phyloP scores from a whole-genome alignment of 2,797 vertebrate genomes.

The Pseudochirops corinnae region DNA sequence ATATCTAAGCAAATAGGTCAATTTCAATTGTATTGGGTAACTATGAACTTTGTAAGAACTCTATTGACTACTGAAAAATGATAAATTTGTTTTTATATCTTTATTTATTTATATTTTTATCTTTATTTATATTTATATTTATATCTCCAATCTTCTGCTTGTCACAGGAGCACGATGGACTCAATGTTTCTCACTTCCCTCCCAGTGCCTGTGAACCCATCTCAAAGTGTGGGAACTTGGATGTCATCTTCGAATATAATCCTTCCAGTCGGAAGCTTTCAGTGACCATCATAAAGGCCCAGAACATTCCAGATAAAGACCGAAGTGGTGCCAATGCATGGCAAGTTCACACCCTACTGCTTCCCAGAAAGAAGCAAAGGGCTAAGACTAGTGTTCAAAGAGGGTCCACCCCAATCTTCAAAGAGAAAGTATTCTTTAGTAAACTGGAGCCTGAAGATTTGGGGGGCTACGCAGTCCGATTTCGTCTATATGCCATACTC shows the following conservation, averaged over 20 bases:
- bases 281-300: constrained; percentile 89
- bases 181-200: constrained; percentile 70
- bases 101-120: no score
- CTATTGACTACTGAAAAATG: not conserved
- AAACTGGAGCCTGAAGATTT: constrained; percentile 90
- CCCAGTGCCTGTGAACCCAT: constrained; percentile 84
- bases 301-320: constrained; percentile 93
- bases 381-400: constrained; percentile 91
- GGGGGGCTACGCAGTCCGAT: constrained; percentile 88
- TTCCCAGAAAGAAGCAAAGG: constrained; percentile 94
- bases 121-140: no score
- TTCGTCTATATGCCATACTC: constrained; percentile 94
- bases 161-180: constrained; percentile 85
- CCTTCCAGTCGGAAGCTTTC: constrained; percentile 89
- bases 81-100: constrained; percentile 14
- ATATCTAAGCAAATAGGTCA: constrained; percentile 28
- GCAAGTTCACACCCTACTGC: constrained; percentile 94
- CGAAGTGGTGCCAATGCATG: constrained; percentile 93
- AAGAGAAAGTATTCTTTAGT: constrained; percentile 92
- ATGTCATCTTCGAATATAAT: constrained; percentile 90
- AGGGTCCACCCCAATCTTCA: constrained; percentile 90
- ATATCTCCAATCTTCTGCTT: constrained; percentile 58
- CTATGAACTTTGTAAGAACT: constrained; percentile 34
- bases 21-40: constrained; percentile 17
- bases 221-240: constrained; percentile 93